Evolutionary conservation across 2,797 vertebrate genomes (phyloP), one percentile per base, ranked within the genome.

Genomic region (Sparus aurata): DNA sequence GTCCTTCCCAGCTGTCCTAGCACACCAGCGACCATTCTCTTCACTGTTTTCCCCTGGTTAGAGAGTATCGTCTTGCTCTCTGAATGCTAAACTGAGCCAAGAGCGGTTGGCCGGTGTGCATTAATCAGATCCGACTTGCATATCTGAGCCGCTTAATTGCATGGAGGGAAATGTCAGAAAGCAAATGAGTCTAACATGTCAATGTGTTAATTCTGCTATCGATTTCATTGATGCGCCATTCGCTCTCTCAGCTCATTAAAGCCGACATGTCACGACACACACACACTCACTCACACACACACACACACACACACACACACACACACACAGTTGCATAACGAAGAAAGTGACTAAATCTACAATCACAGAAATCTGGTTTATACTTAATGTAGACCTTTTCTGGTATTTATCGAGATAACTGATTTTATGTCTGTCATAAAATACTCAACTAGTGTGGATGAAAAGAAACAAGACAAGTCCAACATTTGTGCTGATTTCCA

Each of bases 141-240:
- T 90, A 94, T 92, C 89, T 94, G 85, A 91, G 85, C 69, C 12
- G 76, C 82, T 90, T 94, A 94, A 95, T 94, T 94, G 89, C 87
- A 80, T 83, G 73, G 83, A 87, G 83, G 77, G 82, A 93, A 94
- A 94, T 94, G 92, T 93, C 93, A 93, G 90, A 93, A 94, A 92
- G 90, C 88, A 93, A 94, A 95, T 92, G 90, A 91, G 91, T 91
- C 87, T 60, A 79, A 82, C 77, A 58, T 92, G 91, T 94, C 90
- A 92, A 91, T 93, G 93, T 94, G 90, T 93, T 95, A 92, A 95
- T 94, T 94, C 89, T 87, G 74, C 89, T 91, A 94, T 94, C 62
- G 91, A 94, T 94, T 93, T 89, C 84, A 95, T 94, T 87, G 90
- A 92, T 69, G 87, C 34, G 10, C 82, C 71, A 68, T 87, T 92